These are phyloP conservation scores for Siniperca knerii DNA, from an alignment of 2,113 vertebrate species.

Conservation along the genomic window DNA sequence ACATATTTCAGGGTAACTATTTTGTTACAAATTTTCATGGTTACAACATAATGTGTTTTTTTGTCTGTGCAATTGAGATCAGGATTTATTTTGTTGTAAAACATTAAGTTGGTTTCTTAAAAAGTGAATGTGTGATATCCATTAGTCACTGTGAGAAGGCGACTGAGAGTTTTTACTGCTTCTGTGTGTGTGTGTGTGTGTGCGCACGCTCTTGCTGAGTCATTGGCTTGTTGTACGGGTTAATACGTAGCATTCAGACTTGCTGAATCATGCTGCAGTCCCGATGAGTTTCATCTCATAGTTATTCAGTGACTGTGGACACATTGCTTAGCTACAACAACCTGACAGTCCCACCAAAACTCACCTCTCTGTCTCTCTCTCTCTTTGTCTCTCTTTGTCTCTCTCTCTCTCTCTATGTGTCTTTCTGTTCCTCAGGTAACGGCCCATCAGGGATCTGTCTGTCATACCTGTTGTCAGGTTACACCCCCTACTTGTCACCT, in stretches of 20 bases:
- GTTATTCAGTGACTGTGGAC: neutral
- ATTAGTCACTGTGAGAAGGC: neutral
- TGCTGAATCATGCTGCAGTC: slow-evolving; percentile 27
- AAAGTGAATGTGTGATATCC: neutral
- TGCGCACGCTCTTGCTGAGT: neutral
- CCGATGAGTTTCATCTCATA: fast-evolving
- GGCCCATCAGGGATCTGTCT: slow-evolving; percentile 87
- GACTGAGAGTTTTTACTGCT: neutral
- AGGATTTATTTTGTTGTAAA: neutral
- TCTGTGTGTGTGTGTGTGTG: neutral
- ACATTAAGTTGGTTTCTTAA: neutral
- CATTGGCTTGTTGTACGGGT: neutral
- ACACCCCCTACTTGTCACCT: slow-evolving; percentile 82
- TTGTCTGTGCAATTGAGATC: neutral
- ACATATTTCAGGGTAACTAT: neutral
- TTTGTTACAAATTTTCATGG: neutral
- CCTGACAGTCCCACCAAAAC: neutral
- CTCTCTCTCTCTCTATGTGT: neutral
- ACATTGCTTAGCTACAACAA: neutral
- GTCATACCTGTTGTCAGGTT: slow-evolving; percentile 87
- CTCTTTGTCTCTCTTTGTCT: neutral
- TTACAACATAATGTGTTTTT: neutral
- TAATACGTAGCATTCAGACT: neutral
- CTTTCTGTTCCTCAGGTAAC: slow-evolving; percentile 76
- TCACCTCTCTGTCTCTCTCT: neutral